Conservation (phyloP, 2,113 vertebrate species). For the Thryonomys swinderianus region DNA sequence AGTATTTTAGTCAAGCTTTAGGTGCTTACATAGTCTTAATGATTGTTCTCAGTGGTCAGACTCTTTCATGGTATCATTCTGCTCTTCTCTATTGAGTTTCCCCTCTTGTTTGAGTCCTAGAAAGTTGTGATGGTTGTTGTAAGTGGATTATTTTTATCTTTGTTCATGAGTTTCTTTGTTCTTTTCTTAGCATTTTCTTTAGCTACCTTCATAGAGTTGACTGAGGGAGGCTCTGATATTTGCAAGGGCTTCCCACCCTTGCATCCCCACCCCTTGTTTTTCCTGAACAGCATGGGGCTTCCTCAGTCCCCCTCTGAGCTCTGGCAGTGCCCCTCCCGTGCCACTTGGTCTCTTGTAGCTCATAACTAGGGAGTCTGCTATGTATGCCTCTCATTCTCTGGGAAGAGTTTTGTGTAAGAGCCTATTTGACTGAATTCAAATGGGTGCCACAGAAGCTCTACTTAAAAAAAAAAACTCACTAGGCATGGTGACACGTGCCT, state of each 20-base stretch:
- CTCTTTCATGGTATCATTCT: neutral
- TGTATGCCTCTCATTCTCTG: constrained; percentile 28
- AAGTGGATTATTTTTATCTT: neutral
- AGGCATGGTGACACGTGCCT: neutral
- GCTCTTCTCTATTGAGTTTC: neutral
- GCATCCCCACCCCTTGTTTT: neutral
- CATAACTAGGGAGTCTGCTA: neutral
- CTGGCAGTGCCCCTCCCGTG: neutral
- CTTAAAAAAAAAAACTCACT: neutral
- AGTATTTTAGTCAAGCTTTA: neutral
- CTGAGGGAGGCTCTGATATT: neutral
- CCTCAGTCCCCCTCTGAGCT: neutral
- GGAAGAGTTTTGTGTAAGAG: neutral
- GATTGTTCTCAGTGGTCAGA: neutral
- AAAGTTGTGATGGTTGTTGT: neutral
- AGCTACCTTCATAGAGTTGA: neutral
- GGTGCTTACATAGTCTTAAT: neutral
- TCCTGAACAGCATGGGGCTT: neutral
- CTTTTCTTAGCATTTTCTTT: constrained; percentile 8
- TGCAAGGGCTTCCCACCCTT: neutral
- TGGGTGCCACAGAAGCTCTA: constrained; percentile 3
- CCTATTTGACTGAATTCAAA: neutral
- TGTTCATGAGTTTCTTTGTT: neutral
- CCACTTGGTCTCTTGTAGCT: neutral
- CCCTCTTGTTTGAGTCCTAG: neutral